Evolutionary conservation across 2,797 vertebrate species (phyloP), one percentile per base, ranked within the genome.

Genomic region (Anguilla obscura): DNA sequence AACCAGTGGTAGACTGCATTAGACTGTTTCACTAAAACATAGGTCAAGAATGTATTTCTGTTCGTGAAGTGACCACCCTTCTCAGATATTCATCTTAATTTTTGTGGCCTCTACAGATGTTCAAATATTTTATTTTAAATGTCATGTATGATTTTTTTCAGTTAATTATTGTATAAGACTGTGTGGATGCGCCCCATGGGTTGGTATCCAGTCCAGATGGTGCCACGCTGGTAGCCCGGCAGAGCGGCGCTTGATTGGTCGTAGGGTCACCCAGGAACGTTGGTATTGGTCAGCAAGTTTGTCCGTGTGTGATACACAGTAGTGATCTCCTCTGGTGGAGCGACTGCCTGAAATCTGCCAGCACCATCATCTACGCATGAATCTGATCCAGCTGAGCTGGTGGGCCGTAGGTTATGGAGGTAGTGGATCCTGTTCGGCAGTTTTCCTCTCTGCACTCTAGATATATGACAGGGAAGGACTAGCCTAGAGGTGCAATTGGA

Each of bases 21-120:
- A 89, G 69, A 90, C 89, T 89, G 85, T 88, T 84, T 87, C 33
- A 89, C 80, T 86, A 85, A 40, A 88, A 87, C 66, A 84, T 69
- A 89, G 21, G 82, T 87, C 87, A 90, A 86, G 86, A 88, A 66
- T 60, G 63, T 54, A 56, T 40, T 1, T 89, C 74, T 76, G 90
- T 89, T 80, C 76, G 90, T 85, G 88, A 94, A 92, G 89, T 89
- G 88, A 92, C 90, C 88, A 88, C 91, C 92, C 88, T 93, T 87
- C 92, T 93, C 33, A 89, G 88, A 89, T 87, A 90, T 87, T n/a
- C 84, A 76, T 80, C 16, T 10, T 58, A 12, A 33, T 56, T 6
- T 88, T n/a, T 27, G 87, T 66, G 74, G 63, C 86, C 27, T 27
- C 85, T 69, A 24, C 48, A 86, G 58, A 90, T 71, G 87, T 84